phyloP scores from a whole-genome alignment of 1,140 invertebrate genomes.

The Pseudachorutes palmiensis region DNA sequence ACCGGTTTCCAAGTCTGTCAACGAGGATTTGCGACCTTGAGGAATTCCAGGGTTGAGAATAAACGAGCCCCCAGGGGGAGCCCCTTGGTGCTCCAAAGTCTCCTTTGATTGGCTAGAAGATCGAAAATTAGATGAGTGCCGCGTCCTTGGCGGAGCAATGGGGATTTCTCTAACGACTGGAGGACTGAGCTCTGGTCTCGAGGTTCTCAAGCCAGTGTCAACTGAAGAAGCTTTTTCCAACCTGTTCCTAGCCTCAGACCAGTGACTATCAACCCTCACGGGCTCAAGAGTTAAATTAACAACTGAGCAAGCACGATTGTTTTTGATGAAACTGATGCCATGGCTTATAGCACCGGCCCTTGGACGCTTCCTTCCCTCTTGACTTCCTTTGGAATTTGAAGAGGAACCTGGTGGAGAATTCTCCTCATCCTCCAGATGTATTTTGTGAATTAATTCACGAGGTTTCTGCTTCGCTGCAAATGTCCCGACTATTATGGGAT shows the following conservation, averaged over 20 bases:
- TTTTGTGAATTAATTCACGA: slow-evolving; percentile 30
- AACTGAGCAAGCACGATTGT: neutral
- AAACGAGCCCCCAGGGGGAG: neutral
- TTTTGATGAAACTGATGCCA: neutral
- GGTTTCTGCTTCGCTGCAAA: neutral
- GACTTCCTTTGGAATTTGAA: neutral
- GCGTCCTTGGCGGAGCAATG: neutral
- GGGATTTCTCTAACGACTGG: neutral
- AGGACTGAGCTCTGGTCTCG: neutral
- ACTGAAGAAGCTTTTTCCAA: neutral
- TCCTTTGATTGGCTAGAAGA: neutral
- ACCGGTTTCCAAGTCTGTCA: neutral
- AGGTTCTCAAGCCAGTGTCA: neutral
- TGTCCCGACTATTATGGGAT: neutral
- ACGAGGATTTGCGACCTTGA: neutral
- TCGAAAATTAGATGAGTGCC: slow-evolving; percentile 1
- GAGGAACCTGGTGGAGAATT: neutral
- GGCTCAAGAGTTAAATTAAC: neutral
- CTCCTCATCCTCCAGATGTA: slow-evolving; percentile 15
- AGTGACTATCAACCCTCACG: neutral
- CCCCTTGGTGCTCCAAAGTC: neutral
- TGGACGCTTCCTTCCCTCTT: slow-evolving; percentile 18
- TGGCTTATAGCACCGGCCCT: neutral
- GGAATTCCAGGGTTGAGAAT: neutral
- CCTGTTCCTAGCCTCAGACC: neutral